These are phyloP conservation scores for Orthonevra nobilis DNA, from an alignment of 2,888 invertebrate species.

Conservation along the genomic window DNA sequence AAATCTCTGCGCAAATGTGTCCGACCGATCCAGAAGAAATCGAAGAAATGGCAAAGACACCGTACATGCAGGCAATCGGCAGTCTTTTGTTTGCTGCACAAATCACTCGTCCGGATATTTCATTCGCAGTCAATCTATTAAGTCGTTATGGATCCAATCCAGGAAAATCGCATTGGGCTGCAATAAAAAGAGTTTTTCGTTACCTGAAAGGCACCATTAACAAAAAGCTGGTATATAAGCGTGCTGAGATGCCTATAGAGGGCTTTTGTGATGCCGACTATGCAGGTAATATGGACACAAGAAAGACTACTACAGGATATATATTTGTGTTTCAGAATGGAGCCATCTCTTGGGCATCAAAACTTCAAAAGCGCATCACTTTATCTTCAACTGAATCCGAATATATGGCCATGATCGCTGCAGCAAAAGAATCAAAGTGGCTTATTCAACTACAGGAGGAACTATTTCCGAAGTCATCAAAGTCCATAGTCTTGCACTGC, in stretches of 20 bases:
- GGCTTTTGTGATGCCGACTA: conserved; percentile 16
- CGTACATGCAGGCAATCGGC: conserved; percentile 65
- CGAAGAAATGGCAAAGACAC: conserved; percentile 50
- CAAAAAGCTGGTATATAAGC: conserved; percentile 1
- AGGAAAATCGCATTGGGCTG: conserved; percentile 62
- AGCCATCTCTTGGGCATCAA: conserved; percentile 59
- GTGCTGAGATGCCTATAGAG: conserved; percentile 6
- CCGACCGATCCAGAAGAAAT: conserved; percentile 44
- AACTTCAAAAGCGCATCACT: conserved; percentile 57
- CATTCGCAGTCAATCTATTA: conserved; percentile 15
- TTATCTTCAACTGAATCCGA: conserved; percentile 67
- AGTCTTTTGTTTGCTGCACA: conserved; percentile 56
- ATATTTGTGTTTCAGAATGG: conserved; percentile 28
- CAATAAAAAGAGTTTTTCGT: conserved; percentile 56
- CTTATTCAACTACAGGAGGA: conserved; percentile 35
- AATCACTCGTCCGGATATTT: conserved; percentile 60
- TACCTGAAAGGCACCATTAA: conserved; percentile 54
- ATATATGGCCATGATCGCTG: conserved; percentile 63
- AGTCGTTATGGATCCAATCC: conserved; percentile 48
- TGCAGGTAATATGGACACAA: conserved; percentile 19
- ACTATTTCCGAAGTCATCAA: conserved; percentile 9
- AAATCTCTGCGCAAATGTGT: conserved; percentile 38
- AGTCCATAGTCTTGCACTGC: conserved; percentile 6
- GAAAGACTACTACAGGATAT: conserved; percentile 22
- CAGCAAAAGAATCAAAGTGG: conserved; percentile 65